Conservation (phyloP, 2,113 vertebrate species). For the Antigone vipio region DNA sequence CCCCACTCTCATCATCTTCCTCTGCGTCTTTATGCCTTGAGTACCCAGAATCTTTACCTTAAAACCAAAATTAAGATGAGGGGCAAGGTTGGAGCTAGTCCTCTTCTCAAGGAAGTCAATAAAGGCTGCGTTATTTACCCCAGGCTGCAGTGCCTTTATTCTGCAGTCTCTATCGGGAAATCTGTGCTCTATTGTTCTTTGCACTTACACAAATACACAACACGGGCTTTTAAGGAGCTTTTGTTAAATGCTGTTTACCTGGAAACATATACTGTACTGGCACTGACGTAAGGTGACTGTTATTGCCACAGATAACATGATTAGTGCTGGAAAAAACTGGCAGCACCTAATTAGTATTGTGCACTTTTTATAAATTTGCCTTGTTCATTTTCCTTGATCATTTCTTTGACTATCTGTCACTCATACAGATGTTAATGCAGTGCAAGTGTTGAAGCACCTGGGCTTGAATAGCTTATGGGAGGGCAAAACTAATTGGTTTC, state of each 20-base stretch:
- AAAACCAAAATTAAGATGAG: neutral
- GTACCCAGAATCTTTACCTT: neutral
- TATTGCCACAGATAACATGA: neutral
- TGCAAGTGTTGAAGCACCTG: neutral
- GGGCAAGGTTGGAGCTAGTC: neutral
- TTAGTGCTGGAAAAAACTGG: neutral
- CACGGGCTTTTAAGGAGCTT: neutral
- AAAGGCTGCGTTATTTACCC: neutral
- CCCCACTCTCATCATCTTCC: neutral
- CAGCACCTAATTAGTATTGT: neutral
- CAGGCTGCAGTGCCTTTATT: neutral
- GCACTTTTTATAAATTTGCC: neutral
- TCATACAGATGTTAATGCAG: neutral
- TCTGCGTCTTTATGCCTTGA: neutral
- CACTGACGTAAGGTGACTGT: neutral
- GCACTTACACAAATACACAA: neutral
- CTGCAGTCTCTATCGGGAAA: neutral
- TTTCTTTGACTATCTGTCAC: neutral
- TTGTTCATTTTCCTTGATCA: neutral
- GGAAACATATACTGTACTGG: neutral
- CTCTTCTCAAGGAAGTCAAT: neutral
- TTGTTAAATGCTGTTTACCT: conserved; percentile 52
- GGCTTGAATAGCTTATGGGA: neutral
- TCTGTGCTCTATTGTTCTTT: conserved; percentile 34
- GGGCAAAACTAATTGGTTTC: neutral